Evolutionary conservation across 2,888 invertebrate genomes (phyloP).

Genomic region (Alloscopus bannaensis): DNA sequence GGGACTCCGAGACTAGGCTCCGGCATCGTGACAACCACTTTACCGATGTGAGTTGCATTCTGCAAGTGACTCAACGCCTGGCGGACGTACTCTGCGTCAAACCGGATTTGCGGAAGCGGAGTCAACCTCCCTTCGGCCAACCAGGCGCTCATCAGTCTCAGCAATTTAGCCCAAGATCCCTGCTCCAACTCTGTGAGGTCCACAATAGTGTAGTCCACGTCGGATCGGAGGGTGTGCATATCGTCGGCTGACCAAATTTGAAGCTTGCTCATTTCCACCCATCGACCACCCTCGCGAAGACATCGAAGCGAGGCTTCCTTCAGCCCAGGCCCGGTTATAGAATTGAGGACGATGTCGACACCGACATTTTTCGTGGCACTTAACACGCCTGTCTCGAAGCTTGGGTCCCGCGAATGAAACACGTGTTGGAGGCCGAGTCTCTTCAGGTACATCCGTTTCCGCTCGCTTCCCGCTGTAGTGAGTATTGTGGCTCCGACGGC

Average conservation of each 20-base stretch:
- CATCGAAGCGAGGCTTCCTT: conserved; percentile 54
- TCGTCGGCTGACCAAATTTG: conserved; percentile 59
- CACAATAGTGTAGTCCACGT: conserved; percentile 55
- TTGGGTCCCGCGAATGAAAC: conserved; percentile 63
- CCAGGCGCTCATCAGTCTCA: conserved; percentile 23
- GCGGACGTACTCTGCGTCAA: conserved; percentile 46
- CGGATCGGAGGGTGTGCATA: conserved; percentile 40
- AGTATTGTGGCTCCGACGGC: conserved; percentile 43
- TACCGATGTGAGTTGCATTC: conserved; percentile 65
- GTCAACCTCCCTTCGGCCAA: conserved; percentile 28
- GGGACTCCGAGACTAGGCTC: conserved; percentile 23
- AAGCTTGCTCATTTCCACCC: conserved; percentile 66
- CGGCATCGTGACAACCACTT: conserved; percentile 56
- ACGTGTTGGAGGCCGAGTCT: conserved; percentile 53
- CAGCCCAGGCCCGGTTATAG: conserved; percentile 63
- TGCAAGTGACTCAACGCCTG: conserved; percentile 56
- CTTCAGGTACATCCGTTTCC: conserved; percentile 52
- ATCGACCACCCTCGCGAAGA: conserved; percentile 51
- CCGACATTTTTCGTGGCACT: conserved; percentile 43
- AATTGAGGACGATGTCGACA: conserved; percentile 65
- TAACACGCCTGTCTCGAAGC: conserved; percentile 47
- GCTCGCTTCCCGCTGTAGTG: conserved; percentile 53
- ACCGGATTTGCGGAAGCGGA: conserved; percentile 43
- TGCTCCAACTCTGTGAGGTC: conserved; percentile 39
- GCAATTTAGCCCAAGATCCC: not conserved